Base-by-base conservation (phyloP, 1,140 invertebrate species). In the Kradibia gibbosae region DNA sequence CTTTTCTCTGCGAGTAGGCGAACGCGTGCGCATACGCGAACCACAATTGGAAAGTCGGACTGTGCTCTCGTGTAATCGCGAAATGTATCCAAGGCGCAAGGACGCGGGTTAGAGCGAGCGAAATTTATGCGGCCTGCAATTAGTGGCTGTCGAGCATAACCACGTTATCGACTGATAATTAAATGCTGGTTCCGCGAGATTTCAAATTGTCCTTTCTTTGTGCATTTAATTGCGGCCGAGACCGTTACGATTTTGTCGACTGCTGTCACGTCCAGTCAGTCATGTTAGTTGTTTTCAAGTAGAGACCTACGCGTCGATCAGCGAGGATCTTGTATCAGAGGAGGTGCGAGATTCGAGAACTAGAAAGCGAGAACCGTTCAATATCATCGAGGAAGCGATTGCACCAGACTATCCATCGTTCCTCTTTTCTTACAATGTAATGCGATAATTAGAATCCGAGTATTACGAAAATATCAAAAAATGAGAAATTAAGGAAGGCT, bases 1-100 rank as follows among this genome's bases (percentile, higher is more conserved):
- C 10, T 62, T 76, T 60, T 75, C 34, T 76, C 22, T 72, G 48
- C 48, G 45, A 20, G n/a, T 48, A 50, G 34, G 36, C 3, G n/a
- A 5, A 31, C 15, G n/a, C 17, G 20, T n/a, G 65, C 45, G 15
- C 3, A 11, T 11, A 78, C 62, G 36, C 36, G n/a, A 31, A 39
- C 28, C 13, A 42, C 25, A 11, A 39, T 73, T 31, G 71, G 45
- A 76, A 25, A 60, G 55, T 31, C 17, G 13, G 13, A 34, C 28
- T n/a, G n/a, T n/a, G n/a, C n/a, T n/a, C n/a, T n/a, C n/a, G n/a
- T n/a, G n/a, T n/a, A n/a, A n/a, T n/a, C n/a, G n/a, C n/a, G n/a
- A n/a, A n/a, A n/a, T n/a, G 22, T 0, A 31, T 17, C 3, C 34
- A 55, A 4, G 22, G 17, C 31, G 72, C 72, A 74, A 74, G 45